A percentile compares a stretch with the other conserved stretches of the same genome.
phyloP scores from a whole-genome alignment of 2,113 vertebrate genomes.

The Mustela lutreola region DNA sequence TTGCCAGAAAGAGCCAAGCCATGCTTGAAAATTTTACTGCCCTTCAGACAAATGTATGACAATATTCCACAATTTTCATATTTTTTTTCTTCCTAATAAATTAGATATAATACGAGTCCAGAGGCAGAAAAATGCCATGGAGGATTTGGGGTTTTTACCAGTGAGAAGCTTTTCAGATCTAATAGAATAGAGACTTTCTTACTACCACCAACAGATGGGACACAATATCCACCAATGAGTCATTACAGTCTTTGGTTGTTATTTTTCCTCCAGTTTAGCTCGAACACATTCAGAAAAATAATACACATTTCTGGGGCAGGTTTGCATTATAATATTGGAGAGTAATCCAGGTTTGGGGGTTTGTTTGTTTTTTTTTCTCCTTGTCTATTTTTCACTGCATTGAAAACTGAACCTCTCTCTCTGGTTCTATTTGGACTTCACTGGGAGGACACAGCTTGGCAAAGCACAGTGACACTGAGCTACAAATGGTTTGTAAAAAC shows the following conservation, averaged over 20 bases:
- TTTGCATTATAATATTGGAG: constrained; percentile 69
- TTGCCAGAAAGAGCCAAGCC: constrained; percentile 16
- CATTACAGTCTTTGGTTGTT: constrained; percentile 62
- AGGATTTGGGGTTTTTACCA: constrained; percentile 8
- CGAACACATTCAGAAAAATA: constrained; percentile 70
- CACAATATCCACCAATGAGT: constrained; percentile 56
- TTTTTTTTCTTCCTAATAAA: constrained; percentile 66
- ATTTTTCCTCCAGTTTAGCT: constrained; percentile 67
- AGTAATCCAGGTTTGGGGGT: neutral
- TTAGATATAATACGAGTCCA: constrained; percentile 28
- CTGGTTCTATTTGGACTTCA: constrained; percentile 54
- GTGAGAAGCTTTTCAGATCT: constrained; percentile 35
- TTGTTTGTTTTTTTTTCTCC: neutral
- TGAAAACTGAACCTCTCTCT: constrained; percentile 53
- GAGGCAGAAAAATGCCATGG: constrained; percentile 58
- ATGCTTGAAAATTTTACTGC: constrained; percentile 26
- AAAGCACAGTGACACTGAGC: constrained; percentile 36
- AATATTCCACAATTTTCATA: constrained; percentile 30
- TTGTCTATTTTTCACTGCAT: constrained; percentile 45
- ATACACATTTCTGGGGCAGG: constrained; percentile 54
- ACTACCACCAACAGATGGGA: constrained; percentile 72
- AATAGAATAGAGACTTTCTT: constrained; percentile 40
- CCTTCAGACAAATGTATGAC: constrained; percentile 36
- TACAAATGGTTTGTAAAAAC: constrained; percentile 55
- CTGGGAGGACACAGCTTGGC: constrained; percentile 53